Percentiles rank a stretch among this genome's conserved stretches.
phyloP scores from a whole-genome alignment of 1,140 invertebrate genomes.

The Microplitis demolitor region DNA sequence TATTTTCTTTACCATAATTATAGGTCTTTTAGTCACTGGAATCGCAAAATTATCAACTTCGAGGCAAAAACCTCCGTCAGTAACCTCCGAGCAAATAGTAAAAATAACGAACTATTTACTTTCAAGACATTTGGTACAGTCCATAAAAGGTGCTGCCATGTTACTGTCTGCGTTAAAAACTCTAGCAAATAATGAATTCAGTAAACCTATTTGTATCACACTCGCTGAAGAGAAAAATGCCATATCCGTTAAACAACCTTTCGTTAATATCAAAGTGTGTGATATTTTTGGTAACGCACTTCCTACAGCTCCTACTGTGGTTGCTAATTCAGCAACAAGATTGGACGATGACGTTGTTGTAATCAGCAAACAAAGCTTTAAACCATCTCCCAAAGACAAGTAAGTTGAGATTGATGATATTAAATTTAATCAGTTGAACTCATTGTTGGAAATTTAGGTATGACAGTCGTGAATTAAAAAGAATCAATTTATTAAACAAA shows the following conservation, averaged over 20 bases:
- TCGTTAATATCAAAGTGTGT: conserved; percentile 77
- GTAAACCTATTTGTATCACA: conserved; percentile 76
- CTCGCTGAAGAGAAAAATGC: conserved; percentile 74
- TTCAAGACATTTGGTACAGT: conserved; percentile 86
- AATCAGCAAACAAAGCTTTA: conserved; percentile 70
- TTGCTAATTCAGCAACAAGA: conserved; percentile 76
- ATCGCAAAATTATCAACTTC: conserved; percentile 73
- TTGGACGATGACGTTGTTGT: conserved; percentile 78
- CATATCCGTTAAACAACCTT: conserved; percentile 73
- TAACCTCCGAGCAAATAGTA: conserved; percentile 78
- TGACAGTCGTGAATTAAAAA: too few species aligned
- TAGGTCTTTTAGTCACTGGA: conserved; percentile 74
- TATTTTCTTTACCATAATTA: conserved; percentile 34
- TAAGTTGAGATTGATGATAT: conserved; percentile 48
- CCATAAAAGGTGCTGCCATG: conserved; percentile 78
- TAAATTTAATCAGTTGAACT: conserved; percentile 6
- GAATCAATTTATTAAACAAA: too few species aligned
- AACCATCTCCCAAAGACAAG: conserved; percentile 63
- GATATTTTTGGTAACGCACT: conserved; percentile 84
- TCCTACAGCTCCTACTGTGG: conserved; percentile 65
- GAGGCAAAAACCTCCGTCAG: conserved; percentile 72
- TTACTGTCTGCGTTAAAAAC: conserved; percentile 79
- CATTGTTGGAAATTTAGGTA: neutral
- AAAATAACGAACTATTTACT: conserved; percentile 93
- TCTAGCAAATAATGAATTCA: conserved; percentile 71